A percentile compares a stretch with the other conserved stretches of the same genome.
Evolutionary conservation across 2,888 invertebrate genomes (phyloP).

Genomic region (Willowsia nigromaculata): DNA sequence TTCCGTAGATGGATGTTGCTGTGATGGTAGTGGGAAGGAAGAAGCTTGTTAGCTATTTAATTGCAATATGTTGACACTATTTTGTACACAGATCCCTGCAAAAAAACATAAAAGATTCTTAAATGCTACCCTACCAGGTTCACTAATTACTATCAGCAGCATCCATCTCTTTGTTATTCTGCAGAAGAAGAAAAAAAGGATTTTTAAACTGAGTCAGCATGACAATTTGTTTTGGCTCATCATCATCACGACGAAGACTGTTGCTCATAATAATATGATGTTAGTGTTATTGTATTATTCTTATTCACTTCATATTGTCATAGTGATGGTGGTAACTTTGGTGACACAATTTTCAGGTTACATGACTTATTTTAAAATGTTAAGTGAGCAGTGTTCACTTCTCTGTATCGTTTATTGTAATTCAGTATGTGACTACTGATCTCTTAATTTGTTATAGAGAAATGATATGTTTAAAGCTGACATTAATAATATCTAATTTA

Average conservation of each 20-base stretch:
- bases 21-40: neutral
- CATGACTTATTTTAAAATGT: neutral
- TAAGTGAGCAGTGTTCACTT: neutral
- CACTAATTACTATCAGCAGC: conserved; percentile 18
- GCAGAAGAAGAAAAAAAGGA: neutral
- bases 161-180: neutral
- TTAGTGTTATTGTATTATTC: neutral
- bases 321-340: neutral
- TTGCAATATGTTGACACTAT: neutral
- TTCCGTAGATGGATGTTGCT: neutral
- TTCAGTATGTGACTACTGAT: neutral
- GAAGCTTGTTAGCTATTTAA: neutral
- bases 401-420: too few relatives aligned
- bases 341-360: conserved; percentile 19
- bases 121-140: neutral
- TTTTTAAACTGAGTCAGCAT: neutral
- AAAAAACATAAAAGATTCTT: neutral
- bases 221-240: neutral
- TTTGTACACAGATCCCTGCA: neutral
- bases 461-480: neutral
- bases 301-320: too few relatives aligned
- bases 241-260: neutral
- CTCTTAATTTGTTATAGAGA: conserved; percentile 12
- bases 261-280: neutral
- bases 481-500: neutral